Evolutionary conservation across 2,113 vertebrate genomes (phyloP).

Genomic region (Ciconia maguari): DNA sequence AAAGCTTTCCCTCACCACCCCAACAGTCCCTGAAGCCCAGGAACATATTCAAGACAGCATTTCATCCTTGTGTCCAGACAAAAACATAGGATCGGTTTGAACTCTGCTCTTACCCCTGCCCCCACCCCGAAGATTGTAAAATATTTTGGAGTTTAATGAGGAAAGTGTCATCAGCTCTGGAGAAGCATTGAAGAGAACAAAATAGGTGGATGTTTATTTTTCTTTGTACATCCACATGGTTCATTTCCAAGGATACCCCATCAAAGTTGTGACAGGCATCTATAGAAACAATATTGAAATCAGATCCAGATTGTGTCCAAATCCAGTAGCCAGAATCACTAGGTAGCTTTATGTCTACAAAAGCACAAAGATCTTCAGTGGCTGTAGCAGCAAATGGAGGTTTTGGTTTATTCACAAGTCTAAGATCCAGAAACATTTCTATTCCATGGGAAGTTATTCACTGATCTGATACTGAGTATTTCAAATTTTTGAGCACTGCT

Average conservation of each 20-base stretch:
- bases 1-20: background rate
- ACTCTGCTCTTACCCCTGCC: background rate
- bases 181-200: background rate
- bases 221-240: background rate
- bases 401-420: background rate
- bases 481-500: background rate
- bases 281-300: background rate
- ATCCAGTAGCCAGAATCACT: background rate
- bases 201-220: background rate
- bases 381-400: background rate
- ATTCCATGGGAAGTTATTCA: background rate
- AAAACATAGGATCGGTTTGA: background rate
- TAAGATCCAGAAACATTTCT: background rate
- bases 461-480: background rate
- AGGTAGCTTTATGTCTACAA: background rate
- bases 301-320: background rate
- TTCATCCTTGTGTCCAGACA: background rate
- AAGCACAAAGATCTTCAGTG: background rate
- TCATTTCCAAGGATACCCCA: background rate
- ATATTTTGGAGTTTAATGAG: background rate
- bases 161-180: background rate
- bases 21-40: background rate
- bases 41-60: background rate
- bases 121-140: background rate
- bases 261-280: background rate